Conservation (phyloP, 2,888 invertebrate species). For the Malthinus seriepunctatus region DNA sequence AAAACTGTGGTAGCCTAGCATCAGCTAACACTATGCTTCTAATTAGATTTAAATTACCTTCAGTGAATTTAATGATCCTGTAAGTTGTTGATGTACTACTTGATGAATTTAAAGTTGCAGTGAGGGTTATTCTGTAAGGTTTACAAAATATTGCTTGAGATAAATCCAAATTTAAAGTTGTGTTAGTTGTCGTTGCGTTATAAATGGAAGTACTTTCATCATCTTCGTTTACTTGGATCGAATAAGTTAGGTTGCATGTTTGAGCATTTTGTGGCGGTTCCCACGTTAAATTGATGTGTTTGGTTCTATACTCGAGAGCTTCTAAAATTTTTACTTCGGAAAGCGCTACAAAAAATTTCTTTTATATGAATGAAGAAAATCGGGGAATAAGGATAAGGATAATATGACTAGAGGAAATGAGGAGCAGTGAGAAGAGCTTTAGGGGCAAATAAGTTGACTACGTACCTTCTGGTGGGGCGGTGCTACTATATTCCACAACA, state of each 20-base stretch:
- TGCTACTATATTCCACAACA: not conserved
- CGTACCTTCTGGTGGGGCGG: not conserved
- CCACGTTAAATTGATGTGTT: not conserved
- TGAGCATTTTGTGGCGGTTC: not conserved
- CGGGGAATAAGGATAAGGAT: no score
- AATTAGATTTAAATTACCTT: no score
- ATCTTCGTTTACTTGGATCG: not conserved
- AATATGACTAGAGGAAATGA: no score
- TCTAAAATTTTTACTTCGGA: no score
- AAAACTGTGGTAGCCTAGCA: no score
- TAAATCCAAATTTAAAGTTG: not conserved
- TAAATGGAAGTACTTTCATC: not conserved
- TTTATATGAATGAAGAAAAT: no score
- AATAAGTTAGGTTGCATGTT: not conserved
- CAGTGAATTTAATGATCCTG: no score
- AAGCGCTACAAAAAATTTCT: no score
- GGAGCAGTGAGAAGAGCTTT: no score
- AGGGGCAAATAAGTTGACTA: no score
- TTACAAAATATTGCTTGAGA: not conserved
- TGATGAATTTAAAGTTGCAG: not conserved
- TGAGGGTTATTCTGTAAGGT: not conserved
- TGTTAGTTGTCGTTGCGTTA: not conserved
- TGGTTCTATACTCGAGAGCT: no score
- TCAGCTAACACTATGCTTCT: no score
- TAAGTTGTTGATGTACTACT: not conserved